These are phyloP conservation scores for Psococerastis gibbosa DNA, from an alignment of 2,888 invertebrate species.

Conservation along the genomic window DNA sequence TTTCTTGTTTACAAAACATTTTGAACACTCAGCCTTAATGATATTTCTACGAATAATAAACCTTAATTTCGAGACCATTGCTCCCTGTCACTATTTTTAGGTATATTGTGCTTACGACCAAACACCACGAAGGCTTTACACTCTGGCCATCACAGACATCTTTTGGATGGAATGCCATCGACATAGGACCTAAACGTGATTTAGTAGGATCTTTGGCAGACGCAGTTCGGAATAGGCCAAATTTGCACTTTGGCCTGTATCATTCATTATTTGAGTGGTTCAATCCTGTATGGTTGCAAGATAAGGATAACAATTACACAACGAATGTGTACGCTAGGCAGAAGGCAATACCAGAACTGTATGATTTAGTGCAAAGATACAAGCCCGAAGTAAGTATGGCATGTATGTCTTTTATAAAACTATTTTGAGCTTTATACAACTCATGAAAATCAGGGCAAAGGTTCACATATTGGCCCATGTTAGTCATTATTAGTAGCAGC, in stretches of 20 bases:
- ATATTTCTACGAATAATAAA: no score
- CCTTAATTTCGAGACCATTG: no score
- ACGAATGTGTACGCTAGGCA: conserved; percentile 43
- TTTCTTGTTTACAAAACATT: no score
- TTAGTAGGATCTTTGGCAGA: conserved; percentile 52
- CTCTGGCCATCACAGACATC: conserved; percentile 65
- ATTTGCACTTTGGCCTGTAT: conserved; percentile 62
- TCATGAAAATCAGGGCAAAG: no score
- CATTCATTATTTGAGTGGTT: conserved; percentile 80
- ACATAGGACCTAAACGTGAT: conserved; percentile 58
- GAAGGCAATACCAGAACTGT: conserved; percentile 65
- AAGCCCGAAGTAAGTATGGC: conserved; percentile 27
- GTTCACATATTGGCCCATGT: no score
- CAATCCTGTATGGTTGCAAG: conserved; percentile 57
- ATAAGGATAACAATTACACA: conserved; percentile 41
- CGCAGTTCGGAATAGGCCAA: conserved; percentile 39
- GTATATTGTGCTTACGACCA: conserved; percentile 67
- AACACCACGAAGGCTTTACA: conserved; percentile 76
- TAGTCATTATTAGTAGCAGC: no score
- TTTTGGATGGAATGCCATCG: conserved; percentile 69
- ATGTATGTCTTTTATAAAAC: no score
- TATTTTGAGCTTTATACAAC: no score
- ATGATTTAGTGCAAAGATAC: conserved; percentile 50
- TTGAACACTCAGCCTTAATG: no score
- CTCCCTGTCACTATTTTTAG: no score